Evolutionary conservation across 1,140 invertebrate genomes (phyloP).

Genomic region (Drosophila busckii): DNA sequence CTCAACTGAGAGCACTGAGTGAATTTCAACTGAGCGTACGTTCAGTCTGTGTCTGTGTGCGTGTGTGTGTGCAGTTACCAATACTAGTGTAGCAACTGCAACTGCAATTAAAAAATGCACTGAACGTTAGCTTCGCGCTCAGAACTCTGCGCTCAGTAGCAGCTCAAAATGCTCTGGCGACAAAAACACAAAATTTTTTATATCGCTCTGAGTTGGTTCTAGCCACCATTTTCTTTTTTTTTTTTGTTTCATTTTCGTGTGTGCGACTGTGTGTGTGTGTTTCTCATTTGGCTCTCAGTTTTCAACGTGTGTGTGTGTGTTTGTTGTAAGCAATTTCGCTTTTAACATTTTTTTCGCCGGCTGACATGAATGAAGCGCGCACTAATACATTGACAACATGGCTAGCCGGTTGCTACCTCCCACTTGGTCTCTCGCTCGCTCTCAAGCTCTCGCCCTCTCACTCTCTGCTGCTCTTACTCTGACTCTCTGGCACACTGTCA

Average conservation of each 20-base stretch:
- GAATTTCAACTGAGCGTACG: constrained; percentile 24
- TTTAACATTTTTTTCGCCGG: constrained; percentile 73
- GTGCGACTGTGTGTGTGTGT: neutral
- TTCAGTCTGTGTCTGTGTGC: constrained; percentile 4
- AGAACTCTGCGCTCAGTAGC: constrained; percentile 16
- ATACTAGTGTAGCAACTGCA: constrained; percentile 7
- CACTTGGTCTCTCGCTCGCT: constrained; percentile 27
- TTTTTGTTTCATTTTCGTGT: constrained; percentile 23
- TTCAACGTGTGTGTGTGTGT: constrained; percentile 7
- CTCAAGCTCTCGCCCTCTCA: constrained; percentile 3
- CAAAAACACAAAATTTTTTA: no score
- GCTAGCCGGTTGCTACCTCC: constrained; percentile 48
- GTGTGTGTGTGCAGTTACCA: constrained; percentile 23
- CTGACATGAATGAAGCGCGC: constrained; percentile 70
- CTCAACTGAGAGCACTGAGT: constrained; percentile 11
- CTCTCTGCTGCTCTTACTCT: constrained; percentile 2
- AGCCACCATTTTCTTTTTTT: constrained; percentile 66
- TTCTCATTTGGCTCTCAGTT: constrained; percentile 1
- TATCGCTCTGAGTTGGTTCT: constrained; percentile 35
- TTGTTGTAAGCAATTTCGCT: constrained; percentile 68
- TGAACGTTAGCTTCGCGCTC: constrained; percentile 40
- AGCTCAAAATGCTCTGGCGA: constrained; percentile 11
- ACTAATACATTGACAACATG: constrained; percentile 30
- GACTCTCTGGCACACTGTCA: constrained; percentile 13
- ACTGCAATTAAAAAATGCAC: constrained; percentile 71